Evolutionary conservation across 1,140 invertebrate species (phyloP).

Genomic region (Sitobion miscanthi): DNA sequence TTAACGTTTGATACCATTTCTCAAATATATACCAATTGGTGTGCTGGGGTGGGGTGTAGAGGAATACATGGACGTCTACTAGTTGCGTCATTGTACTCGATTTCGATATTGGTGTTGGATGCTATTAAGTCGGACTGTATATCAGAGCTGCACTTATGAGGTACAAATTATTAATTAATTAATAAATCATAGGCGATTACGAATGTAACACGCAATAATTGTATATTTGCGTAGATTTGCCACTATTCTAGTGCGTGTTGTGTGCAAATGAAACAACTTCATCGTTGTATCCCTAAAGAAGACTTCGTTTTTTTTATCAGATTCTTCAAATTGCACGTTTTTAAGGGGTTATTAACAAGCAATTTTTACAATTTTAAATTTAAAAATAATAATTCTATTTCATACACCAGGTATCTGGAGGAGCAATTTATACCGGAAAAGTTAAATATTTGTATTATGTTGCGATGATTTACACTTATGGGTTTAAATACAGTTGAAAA

Average conservation of each 20-base stretch:
- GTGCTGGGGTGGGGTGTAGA: too few relatives aligned
- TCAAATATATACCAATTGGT: neutral
- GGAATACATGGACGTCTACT: neutral
- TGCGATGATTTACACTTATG: neutral
- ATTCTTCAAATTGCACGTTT: neutral
- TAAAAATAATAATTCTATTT: neutral
- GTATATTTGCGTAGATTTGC: neutral
- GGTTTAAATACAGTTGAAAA: neutral
- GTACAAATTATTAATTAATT: neutral
- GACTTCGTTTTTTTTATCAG: neutral
- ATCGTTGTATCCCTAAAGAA: neutral
- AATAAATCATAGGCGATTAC: neutral
- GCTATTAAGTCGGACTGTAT: neutral
- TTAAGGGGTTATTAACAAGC: neutral
- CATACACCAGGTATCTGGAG: neutral
- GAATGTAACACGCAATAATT: neutral
- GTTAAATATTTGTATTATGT: neutral
- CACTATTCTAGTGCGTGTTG: neutral
- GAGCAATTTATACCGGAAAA: neutral
- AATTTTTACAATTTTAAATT: neutral
- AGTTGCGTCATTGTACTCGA: neutral
- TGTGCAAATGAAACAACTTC: too few relatives aligned
- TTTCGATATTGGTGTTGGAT: neutral
- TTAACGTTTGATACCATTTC: neutral
- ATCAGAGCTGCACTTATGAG: neutral